These are phyloP conservation scores for Drosophila fulvimacula DNA, from an alignment of 2,888 invertebrate species.

Conservation along the genomic window DNA sequence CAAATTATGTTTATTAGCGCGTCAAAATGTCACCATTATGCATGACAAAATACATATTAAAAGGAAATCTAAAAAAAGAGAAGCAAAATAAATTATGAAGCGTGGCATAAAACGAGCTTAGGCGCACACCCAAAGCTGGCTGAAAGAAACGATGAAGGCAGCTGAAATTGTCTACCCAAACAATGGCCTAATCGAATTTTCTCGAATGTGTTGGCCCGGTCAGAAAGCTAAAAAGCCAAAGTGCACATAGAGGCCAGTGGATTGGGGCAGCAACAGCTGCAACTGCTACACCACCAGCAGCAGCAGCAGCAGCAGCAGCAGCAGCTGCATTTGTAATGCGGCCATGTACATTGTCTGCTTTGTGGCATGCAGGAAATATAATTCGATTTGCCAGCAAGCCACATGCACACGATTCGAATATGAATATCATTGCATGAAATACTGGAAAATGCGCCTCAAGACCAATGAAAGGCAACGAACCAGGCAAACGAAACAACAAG, in stretches of 20 bases:
- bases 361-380: slow-evolving; percentile 76
- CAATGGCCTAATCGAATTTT: slow-evolving; percentile 15
- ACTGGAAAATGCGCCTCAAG: slow-evolving; percentile 31
- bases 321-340: slow-evolving; percentile 35
- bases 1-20: slow-evolving; percentile 80
- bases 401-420: slow-evolving; percentile 63
- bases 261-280: slow-evolving; percentile 5
- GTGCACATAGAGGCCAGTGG: slow-evolving; percentile 37
- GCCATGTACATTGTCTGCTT: slow-evolving; percentile 64
- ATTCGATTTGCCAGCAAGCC: slow-evolving; percentile 68
- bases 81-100: slow-evolving; percentile 54
- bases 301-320: neutral
- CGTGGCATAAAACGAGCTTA: slow-evolving; percentile 38
- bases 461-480: slow-evolving; percentile 55
- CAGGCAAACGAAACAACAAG: slow-evolving; percentile 54
- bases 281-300: neutral
- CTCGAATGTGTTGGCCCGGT: slow-evolving; percentile 15
- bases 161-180: slow-evolving; percentile 29
- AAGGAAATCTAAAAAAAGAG: slow-evolving; percentile 36
- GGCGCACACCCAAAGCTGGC: neutral
- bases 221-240: slow-evolving; percentile 26
- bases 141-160: neutral
- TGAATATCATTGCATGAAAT: slow-evolving; percentile 59
- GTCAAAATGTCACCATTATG: slow-evolving; percentile 79
- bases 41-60: slow-evolving; percentile 72